Base-by-base conservation (phyloP, 2,113 vertebrate genomes). In the Australoheros scitulus region DNA sequence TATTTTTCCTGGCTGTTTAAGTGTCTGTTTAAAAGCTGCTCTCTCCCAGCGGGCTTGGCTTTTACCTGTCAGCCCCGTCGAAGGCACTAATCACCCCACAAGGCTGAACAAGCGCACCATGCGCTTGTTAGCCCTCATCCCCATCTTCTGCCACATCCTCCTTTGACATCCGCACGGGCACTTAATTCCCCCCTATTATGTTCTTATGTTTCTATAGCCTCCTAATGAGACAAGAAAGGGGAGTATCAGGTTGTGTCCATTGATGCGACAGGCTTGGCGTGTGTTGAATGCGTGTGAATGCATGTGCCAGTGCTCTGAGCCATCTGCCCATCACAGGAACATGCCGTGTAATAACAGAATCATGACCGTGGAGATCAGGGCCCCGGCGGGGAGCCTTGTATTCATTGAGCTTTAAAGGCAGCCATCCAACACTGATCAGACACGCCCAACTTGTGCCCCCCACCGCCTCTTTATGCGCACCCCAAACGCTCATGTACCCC, bases 171-270 rank as follows among this genome's bases (percentile, higher is more conserved):
- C 88, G 81, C 91, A 88, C 82, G 83, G 92, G 88, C 93, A 94
- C 93, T 93, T 95, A 94, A 95, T 95, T 94, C 94, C 92, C 82
- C 87, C 87, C 93, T 91, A 95, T 95, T 95, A 93, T 94, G 90
- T 91, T 92, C 93, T 93, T 93, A 94, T 94, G 93, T 92, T 95
- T 94, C 93, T 92, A 94, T 94, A 94, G 94, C 92, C 88, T 91
- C 79, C 87, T 94, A 95, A 95, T 95, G 94, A 95, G 93, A 94
- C 90, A 93, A 94, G 93, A 92, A 94, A 93, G 93, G 88, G 90
- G 91, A 93, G 92, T 92, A 93, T 93, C 91, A 91, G 93, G 93
- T 94, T 91, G 92, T 91, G 92, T 90, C 89, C 92, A 92, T 91
- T 94, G 93, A 94, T 92, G 94, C 91, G 90, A 82, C 85, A 55